Percentiles rank a stretch among this genome's conserved stretches.
phyloP scores from a whole-genome alignment of 2,888 invertebrate genomes.

The Meghimatium bilineatum region DNA sequence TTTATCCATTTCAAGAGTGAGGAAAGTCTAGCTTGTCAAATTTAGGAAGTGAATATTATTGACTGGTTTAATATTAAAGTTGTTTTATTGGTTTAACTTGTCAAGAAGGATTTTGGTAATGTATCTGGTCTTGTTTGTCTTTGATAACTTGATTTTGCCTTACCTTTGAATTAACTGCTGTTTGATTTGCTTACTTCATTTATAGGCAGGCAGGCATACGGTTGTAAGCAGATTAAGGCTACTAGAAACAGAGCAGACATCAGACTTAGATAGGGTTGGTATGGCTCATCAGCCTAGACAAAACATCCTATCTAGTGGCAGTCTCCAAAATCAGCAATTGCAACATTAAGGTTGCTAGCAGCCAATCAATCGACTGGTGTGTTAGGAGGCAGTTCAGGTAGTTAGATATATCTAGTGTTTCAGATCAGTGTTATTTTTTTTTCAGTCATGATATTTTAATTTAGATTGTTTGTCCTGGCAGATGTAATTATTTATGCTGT shows the following conservation, averaged over 20 bases:
- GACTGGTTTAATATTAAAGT: too few species aligned
- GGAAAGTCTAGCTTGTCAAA: too few species aligned
- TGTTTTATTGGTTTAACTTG: neutral
- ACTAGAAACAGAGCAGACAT: slow-evolving; percentile 48
- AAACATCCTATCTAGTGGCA: slow-evolving; percentile 48
- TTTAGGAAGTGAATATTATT: too few species aligned
- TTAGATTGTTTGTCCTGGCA: too few species aligned
- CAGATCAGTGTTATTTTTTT: neutral
- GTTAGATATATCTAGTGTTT: slow-evolving; percentile 29
- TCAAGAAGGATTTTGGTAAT: neutral
- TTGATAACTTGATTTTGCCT: neutral
- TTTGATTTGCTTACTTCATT: slow-evolving; percentile 47
- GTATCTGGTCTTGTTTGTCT: neutral
- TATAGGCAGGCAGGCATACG: slow-evolving; percentile 43
- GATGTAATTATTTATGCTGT: slow-evolving; percentile 28
- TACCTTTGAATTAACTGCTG: slow-evolving; percentile 14
- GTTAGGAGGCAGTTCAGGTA: slow-evolving; percentile 39
- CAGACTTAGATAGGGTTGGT: slow-evolving; percentile 49
- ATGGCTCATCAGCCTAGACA: slow-evolving; percentile 40
- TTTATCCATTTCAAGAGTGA: too few species aligned
- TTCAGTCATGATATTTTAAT: too few species aligned
- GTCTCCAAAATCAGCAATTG: slow-evolving; percentile 9
- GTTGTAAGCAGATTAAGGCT: slow-evolving; percentile 48
- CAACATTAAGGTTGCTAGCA: slow-evolving; percentile 41
- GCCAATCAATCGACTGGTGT: slow-evolving; percentile 31